Base-by-base conservation (phyloP, 53 echinoderm and acorn worm genomes). In the Hippasteria phrygiana region DNA sequence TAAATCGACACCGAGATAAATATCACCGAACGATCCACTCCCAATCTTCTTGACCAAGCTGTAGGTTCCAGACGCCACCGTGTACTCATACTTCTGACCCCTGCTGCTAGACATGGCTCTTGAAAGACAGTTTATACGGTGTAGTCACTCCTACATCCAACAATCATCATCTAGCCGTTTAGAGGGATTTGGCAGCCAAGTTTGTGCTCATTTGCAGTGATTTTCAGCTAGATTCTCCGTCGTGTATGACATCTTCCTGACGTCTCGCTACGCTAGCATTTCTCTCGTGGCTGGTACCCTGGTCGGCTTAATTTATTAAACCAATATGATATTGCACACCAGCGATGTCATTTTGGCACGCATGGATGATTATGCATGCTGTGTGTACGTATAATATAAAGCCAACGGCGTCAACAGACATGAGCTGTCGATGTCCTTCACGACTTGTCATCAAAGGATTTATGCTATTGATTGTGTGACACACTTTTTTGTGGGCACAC, bases 11-110 rank as follows among this genome's bases (percentile, higher is more conserved):
- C 96, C 96, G 47, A 96, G 90, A 81, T 96, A 96, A 62, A 96
- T 96, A 71, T 96, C 96, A 22, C 96, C 96, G 66, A 96, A 96
- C 50, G 94, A 94, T 77, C 96, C 96, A 91, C 94, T 93, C 37
- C 96, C 96, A 38, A 96, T 96, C 90, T 96, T 96, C 83, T 94
- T 93, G 32, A 96, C 94, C 56, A 96, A 77, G 34, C 93, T 91
- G 78, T 96, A 96, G 13, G 85, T 85, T n/a, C 85, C 85, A 1
- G 85, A 46, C 20, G 85, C 85, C 14, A 85, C 85, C 11, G 85
- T 85, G 48, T 85, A 71, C 45, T 85, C 85, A 17, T 34, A 69
- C 16, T 65, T 40, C 50, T 64, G 82, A 6, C 64, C 64, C 18
- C 82, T 82, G 43, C 82, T 28, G 35, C 67, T 66, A 66, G 82